Evolutionary conservation across 2,113 vertebrate species (phyloP), one percentile per base, ranked within the genome.

Genomic region (Amazona vittata): DNA sequence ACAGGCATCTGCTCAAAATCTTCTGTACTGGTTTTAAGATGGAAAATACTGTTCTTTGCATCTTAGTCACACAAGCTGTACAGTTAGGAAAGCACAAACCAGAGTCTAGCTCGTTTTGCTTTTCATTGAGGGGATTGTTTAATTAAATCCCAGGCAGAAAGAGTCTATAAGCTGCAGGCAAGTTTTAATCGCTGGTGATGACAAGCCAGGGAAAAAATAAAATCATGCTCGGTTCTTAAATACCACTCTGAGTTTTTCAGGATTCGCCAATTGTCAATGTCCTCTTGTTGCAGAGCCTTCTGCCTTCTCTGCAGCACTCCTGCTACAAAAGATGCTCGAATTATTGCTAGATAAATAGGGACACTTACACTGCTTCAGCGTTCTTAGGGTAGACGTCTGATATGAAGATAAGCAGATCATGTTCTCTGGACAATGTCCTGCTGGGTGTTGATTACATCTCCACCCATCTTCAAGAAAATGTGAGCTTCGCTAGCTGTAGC

Each of bases 401-500:
- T 60, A 55, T 2, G 7, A 87, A 25, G 33, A 64, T 33, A 85
- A 80, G 39, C 5, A 71, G 47, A 76, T 41, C 28, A 8, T 8
- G 7, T 75, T 82, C 50, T 71, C 17, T 6, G 9, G 31, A 57
- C 62, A 83, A 50, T 7, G 3, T 0, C 0, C 25, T 80, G 18
- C 22, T 62, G 16, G 17, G 5, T 75, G 17, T 85, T 73, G 31
- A 47, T 46, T 69, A 80, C 55, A 74, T 53, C 57, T 78, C 43
- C 18, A 43, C 3, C 5, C 13, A 6, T 41, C 65, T 79, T 59
- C 9, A 25, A 83, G 71, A 74, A 83, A 85, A 86, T 4, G 8
- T 22, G 24, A 74, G 37, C n/a, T 77, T 83, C 60, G 44, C 37
- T 70, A 49, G 28, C 41, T 77, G 24, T 37, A 59, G 35, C 19